phyloP scores from a whole-genome alignment of 2,797 vertebrate species.

The Bryconaethiops microstoma region DNA sequence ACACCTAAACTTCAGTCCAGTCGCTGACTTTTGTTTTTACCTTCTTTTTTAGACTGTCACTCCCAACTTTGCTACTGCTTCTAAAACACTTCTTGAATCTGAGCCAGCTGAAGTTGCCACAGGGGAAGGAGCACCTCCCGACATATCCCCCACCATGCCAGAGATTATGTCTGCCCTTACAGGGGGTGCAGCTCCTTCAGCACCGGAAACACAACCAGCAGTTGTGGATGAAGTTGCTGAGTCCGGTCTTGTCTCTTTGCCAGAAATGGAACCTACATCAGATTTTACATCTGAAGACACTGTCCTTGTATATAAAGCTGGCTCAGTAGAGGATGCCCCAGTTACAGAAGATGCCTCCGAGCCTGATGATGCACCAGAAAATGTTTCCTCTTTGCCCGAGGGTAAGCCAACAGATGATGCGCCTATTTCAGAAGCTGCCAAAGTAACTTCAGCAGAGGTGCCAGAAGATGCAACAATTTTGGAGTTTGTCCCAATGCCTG shows the following conservation, averaged over 20 bases:
- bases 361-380: not conserved
- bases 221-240: not conserved
- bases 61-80: not conserved
- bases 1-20: too few relatives aligned
- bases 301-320: not conserved
- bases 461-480: not conserved
- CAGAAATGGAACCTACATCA: not conserved
- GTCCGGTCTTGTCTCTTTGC: not conserved
- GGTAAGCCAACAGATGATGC: not conserved
- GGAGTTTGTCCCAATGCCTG: not conserved
- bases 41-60: not conserved
- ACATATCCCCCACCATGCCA: not conserved
- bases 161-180: not conserved
- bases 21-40: not conserved
- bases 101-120: not conserved
- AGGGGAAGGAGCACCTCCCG: not conserved
- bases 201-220: too few relatives aligned
- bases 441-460: too few relatives aligned
- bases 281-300: too few relatives aligned
- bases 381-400: constrained; percentile 4
- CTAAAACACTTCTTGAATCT: not conserved
- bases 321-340: not conserved
- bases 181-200: not conserved
- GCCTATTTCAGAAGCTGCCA: not conserved
- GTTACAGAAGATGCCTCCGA: not conserved